A percentile compares a stretch with the other conserved stretches of the same genome.
Evolutionary conservation across 1,140 invertebrate species (phyloP).

Genomic region (Penaeus indicus): DNA sequence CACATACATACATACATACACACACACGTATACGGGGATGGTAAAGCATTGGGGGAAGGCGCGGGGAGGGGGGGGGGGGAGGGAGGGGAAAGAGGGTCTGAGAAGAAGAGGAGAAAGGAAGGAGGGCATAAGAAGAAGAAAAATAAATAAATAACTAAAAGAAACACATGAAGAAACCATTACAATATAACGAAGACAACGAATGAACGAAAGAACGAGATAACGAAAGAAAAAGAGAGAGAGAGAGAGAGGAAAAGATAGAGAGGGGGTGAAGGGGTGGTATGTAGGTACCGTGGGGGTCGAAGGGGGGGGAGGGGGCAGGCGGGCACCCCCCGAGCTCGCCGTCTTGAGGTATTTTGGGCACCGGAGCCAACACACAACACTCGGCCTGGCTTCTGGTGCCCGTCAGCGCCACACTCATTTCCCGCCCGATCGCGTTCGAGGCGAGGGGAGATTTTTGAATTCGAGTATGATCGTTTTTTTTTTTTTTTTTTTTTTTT

Average conservation of each 20-base stretch:
- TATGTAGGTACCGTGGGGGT: background rate
- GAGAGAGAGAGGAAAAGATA: background rate
- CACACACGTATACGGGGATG: too few species aligned
- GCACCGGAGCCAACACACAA: slow-evolving; percentile 2
- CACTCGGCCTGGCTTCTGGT: too few species aligned
- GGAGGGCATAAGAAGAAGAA: background rate
- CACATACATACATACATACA: too few species aligned
- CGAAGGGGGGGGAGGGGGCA: background rate
- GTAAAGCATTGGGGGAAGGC: too few species aligned
- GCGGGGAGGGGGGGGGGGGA: too few species aligned
- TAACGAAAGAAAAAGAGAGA: background rate
- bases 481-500: too few species aligned
- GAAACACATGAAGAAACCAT: background rate
- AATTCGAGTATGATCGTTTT: too few species aligned
- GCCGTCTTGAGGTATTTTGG: slow-evolving; percentile 50
- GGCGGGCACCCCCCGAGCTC: slow-evolving; percentile 16
- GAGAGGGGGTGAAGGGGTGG: background rate
- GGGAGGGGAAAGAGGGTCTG: too few species aligned
- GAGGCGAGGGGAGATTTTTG: too few species aligned
- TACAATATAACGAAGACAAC: background rate
- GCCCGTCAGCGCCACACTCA: too few species aligned
- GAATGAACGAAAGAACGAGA: background rate
- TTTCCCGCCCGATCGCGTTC: too few species aligned
- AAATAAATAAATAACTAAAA: background rate
- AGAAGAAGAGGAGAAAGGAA: background rate